Evolutionary conservation across 2,113 vertebrate species (phyloP), one percentile per base, ranked within the genome.

Genomic region (Phrynocephalus versicolor): DNA sequence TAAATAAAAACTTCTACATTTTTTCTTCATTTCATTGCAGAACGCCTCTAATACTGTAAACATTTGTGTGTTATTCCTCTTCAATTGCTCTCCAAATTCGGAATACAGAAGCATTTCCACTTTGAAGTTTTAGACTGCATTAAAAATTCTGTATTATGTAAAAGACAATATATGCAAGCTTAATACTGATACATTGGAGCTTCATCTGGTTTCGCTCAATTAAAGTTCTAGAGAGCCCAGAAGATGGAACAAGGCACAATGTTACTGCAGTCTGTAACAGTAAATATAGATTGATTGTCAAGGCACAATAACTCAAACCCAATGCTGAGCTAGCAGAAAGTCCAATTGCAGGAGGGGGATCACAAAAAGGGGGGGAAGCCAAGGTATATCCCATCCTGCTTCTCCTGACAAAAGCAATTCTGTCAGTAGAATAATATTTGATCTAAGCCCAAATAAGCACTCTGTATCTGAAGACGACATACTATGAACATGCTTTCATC

Each of bases 401-500:
- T 51, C 45, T 51, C 5, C 45, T 51, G 5, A 51, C 45, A 51
- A 8, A 30, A 25, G 30, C 27, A 67, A 27, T 13, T 67, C 27
- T 67, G 12, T 67, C 64, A 30, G 30, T 30, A 25, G 10, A 21
- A 67, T 9, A n/a, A 9, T 8, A 12, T 13, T 67, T 25, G 64
- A 67, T 67, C 6, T 65, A 25, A 65, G 27, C 25, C 25, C 79
- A 70, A 77, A 90, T 85, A 81, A 9, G 45, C 19, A 75, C n/a
- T 67, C 60, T 83, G n/a, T 90, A 62, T 21, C 51, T 79, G 12
- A 9, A 90, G 84, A 78, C 25, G 84, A 19, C 19, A 81, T 27
- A 79, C 19, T 71, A 35, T 70, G 33, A 83, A 3, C 45, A 67
- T 62, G 41, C 60, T 35, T 80, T 85, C 64, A 85, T 16, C 65